Conservation (phyloP, 1,140 invertebrate genomes). For the Trichogramma pretiosum region DNA sequence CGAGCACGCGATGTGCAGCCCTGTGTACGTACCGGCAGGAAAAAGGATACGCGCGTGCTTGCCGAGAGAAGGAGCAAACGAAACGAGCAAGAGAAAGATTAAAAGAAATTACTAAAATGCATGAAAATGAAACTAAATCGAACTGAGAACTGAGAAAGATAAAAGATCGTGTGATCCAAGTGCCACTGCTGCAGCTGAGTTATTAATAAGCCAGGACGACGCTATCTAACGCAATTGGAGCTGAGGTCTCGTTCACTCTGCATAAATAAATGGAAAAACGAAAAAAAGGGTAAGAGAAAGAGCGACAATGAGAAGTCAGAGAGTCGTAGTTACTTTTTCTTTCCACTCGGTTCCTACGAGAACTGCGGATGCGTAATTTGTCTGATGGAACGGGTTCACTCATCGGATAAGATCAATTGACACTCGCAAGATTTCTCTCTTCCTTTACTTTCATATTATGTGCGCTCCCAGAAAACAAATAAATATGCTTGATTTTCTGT, state of each 20-base stretch:
- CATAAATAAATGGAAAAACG: too few relatives aligned
- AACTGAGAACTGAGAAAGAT: background rate
- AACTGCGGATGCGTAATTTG: conserved; percentile 12
- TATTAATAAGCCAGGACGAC: conserved; percentile 43
- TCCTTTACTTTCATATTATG: background rate
- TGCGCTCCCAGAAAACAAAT: too few relatives aligned
- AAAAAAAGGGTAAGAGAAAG: too few relatives aligned
- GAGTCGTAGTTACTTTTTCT: too few relatives aligned
- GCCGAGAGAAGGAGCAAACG: background rate
- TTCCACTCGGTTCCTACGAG: background rate
- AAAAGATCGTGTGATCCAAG: conserved; percentile 2
- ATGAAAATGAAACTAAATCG: background rate
- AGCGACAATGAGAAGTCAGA: too few relatives aligned
- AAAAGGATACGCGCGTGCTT: background rate
- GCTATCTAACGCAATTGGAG: conserved; percentile 46
- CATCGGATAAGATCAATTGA: conserved; percentile 16
- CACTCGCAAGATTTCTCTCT: background rate
- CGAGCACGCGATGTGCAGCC: conserved; percentile 3
- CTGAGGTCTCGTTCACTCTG: too few relatives aligned
- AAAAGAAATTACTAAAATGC: too few relatives aligned
- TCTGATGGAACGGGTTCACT: conserved; percentile 5
- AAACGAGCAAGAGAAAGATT: background rate
- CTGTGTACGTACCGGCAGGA: background rate
- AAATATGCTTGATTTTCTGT: too few relatives aligned
- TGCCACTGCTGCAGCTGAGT: conserved; percentile 20